These are phyloP conservation scores for Pantherophis alleghaniensis DNA, from an alignment of 2,797 vertebrate species.

Conservation along the genomic window DNA sequence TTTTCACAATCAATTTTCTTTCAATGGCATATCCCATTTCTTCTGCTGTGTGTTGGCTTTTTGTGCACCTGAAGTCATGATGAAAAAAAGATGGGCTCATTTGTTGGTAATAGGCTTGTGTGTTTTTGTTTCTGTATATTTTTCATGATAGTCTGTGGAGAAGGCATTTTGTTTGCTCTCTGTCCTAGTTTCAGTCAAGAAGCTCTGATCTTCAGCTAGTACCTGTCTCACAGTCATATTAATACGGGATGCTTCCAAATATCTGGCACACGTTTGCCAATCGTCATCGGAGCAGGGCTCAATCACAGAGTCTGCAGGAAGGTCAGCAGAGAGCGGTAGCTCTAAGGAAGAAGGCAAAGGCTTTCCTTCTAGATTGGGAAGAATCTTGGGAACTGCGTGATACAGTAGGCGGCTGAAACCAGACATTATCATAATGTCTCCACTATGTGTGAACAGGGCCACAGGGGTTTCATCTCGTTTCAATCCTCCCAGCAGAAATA, in stretches of 20 bases:
- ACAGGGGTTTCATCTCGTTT: slow-evolving; percentile 82
- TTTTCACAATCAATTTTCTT: slow-evolving; percentile 18
- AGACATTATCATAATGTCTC: slow-evolving; percentile 96
- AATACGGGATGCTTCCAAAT: slow-evolving; percentile 84
- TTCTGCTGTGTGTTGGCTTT: not conserved
- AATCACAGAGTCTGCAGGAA: slow-evolving; percentile 56
- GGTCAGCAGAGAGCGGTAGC: slow-evolving; percentile 12
- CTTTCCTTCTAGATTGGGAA: slow-evolving; percentile 70
- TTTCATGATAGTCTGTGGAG: slow-evolving; percentile 25
- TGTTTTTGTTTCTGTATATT: slow-evolving; percentile 58
- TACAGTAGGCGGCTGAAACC: slow-evolving; percentile 89
- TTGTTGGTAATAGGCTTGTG: slow-evolving; percentile 50
- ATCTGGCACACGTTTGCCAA: slow-evolving; percentile 85
- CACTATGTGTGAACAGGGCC: slow-evolving; percentile 93
- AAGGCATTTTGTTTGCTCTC: slow-evolving; percentile 12
- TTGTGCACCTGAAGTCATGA: not conserved
- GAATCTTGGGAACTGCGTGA: slow-evolving; percentile 90
- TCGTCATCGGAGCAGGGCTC: slow-evolving; percentile 79
- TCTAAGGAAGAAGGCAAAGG: slow-evolving; percentile 63
- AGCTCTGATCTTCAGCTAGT: slow-evolving; percentile 78
- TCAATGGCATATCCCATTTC: slow-evolving; percentile 24
- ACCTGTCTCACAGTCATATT: slow-evolving; percentile 94
- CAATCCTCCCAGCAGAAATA: slow-evolving; percentile 90
- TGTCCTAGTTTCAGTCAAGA: slow-evolving; percentile 67
- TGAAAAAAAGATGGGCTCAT: slow-evolving; percentile 43